Conservation (phyloP, 2,888 invertebrate species). For the Andricus curvator region DNA sequence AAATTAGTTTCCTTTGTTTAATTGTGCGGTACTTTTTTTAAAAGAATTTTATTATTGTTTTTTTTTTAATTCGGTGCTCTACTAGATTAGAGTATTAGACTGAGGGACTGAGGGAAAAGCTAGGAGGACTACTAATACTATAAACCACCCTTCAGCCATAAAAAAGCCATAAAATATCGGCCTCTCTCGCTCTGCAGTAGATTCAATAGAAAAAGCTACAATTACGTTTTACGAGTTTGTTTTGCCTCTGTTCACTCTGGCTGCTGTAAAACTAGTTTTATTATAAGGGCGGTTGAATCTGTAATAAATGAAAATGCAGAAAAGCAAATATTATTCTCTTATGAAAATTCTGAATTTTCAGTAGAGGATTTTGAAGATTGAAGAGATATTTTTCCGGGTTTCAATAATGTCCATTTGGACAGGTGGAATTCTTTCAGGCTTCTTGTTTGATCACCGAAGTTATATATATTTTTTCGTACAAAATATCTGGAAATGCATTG, state of each 20-base stretch:
- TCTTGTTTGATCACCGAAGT: too few species aligned
- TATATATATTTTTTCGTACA: too few species aligned
- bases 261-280: slow-evolving; percentile 14
- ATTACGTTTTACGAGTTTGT: slow-evolving; percentile 6
- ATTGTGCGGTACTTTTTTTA: too few species aligned
- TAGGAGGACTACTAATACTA: neutral
- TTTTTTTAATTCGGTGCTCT: too few species aligned
- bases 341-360: too few species aligned
- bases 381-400: too few species aligned
- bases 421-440: too few species aligned
- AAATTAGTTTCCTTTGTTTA: neutral
- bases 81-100: too few species aligned
- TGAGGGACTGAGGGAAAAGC: neutral
- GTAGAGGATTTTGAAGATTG: too few species aligned
- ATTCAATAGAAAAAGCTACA: slow-evolving; percentile 7
- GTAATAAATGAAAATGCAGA: neutral
- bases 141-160: slow-evolving; percentile 1
- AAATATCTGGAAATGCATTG: too few species aligned
- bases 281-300: neutral
- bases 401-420: too few species aligned
- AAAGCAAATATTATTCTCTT: neutral
- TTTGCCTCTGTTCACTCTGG: neutral
- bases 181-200: neutral
- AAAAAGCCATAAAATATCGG: neutral
- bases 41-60: too few species aligned